Conservation (phyloP, 2,888 invertebrate genomes). For the Thysanoteuthis rhombus region DNA sequence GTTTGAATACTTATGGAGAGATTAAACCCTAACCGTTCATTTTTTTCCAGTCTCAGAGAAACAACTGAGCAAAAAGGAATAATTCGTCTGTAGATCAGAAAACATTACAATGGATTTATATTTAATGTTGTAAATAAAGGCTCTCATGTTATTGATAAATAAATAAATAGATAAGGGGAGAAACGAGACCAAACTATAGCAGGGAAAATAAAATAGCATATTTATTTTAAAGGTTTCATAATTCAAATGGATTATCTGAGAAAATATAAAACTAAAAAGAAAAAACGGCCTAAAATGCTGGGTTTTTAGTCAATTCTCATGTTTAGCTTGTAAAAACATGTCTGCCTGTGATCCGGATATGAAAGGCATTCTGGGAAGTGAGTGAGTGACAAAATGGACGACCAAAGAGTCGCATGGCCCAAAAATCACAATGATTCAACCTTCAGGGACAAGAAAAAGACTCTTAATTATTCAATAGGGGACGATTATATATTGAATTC, state of each 20-base stretch:
- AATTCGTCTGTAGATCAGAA: not conserved
- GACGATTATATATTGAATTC: not conserved
- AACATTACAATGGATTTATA: not conserved
- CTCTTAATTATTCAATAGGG: not conserved
- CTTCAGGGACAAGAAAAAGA: not conserved
- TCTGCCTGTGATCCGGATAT: not conserved
- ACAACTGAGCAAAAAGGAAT: not conserved
- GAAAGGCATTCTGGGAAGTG: not conserved
- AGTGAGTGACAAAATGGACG: not conserved
- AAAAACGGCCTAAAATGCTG: too few relatives aligned
- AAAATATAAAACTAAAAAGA: not conserved
- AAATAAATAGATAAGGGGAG: not conserved
- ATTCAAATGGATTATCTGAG: not conserved
- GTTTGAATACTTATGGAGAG: too few relatives aligned
- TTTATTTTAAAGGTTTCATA: not conserved
- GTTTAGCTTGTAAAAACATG: not conserved
- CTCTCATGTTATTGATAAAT: not conserved
- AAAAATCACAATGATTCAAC: not conserved
- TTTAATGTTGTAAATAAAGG: not conserved
- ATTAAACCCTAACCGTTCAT: too few relatives aligned
- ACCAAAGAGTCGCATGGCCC: constrained; percentile 12
- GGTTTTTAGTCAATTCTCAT: not conserved
- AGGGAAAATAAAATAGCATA: not conserved
- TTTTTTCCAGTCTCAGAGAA: not conserved
- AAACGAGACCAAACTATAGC: not conserved